A percentile compares a stretch with the other conserved stretches of the same genome.
phyloP scores from a whole-genome alignment of 2,797 vertebrate species.

The Anas acuta region DNA sequence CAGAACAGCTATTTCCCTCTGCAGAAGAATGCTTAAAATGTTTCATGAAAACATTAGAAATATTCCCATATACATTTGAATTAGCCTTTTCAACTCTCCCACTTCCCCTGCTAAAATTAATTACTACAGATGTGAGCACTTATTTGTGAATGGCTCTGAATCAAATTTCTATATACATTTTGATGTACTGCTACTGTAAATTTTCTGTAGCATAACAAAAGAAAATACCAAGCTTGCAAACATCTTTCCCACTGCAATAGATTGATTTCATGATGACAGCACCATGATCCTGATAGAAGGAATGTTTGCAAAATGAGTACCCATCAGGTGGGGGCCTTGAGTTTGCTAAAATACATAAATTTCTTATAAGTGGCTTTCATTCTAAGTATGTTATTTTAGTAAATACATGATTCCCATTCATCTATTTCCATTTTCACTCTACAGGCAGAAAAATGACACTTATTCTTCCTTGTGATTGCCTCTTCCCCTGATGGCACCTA shows the following conservation, averaged over 20 bases:
- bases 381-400: background rate
- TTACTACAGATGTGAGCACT: background rate
- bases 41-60: background rate
- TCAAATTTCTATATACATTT: background rate
- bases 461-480: background rate
- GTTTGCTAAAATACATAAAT: background rate
- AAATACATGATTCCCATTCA: background rate
- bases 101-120: background rate
- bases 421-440: background rate
- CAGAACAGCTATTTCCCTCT: background rate
- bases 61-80: background rate
- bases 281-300: background rate
- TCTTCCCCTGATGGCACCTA: background rate
- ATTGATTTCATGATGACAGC: background rate
- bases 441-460: background rate
- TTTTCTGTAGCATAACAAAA: background rate
- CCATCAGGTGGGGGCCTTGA: background rate
- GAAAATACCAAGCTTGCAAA: background rate
- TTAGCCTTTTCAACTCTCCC: background rate
- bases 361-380: background rate
- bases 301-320: background rate
- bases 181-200: background rate
- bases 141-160: background rate
- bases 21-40: background rate
- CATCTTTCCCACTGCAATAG: background rate